Conservation (phyloP, 2,113 vertebrate species). For the Perca flavescens region DNA sequence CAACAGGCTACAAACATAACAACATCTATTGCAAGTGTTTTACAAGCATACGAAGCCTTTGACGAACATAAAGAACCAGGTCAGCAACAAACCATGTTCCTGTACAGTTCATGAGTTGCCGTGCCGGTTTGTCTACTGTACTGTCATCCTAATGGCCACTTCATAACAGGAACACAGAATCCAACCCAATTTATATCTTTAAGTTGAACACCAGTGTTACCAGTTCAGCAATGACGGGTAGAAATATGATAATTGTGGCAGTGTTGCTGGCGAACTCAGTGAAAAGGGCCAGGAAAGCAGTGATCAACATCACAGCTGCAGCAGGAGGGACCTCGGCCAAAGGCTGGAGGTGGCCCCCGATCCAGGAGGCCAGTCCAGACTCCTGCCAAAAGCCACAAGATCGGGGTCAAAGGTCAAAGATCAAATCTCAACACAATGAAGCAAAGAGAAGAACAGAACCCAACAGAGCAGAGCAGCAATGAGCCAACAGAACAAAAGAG, state of each 20-base stretch:
- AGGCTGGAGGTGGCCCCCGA: constrained; percentile 91
- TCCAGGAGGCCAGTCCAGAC: constrained; percentile 94
- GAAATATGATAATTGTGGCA: constrained; percentile 96
- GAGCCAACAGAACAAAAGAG: constrained; percentile 6
- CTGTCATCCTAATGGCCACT: background rate
- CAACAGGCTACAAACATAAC: constrained; percentile 55
- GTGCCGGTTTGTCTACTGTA: background rate
- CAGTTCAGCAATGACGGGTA: constrained; percentile 94
- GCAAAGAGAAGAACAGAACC: constrained; percentile 24
- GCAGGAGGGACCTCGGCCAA: constrained; percentile 88
- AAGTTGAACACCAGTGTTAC: constrained; percentile 78
- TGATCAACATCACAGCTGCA: constrained; percentile 91
- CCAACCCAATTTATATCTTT: background rate
- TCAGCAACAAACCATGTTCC: background rate
- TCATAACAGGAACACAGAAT: background rate
- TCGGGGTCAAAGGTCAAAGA: constrained; percentile 36
- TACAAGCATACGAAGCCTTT: constrained; percentile 38
- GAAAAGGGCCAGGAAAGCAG: constrained; percentile 90
- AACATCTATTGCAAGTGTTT: constrained; percentile 45
- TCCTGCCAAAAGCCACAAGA: constrained; percentile 83
- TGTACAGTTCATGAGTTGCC: background rate
- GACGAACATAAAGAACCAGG: background rate
- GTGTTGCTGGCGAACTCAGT: constrained; percentile 99
- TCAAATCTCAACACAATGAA: constrained; percentile 61
- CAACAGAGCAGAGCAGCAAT: constrained; percentile 15